These are phyloP conservation scores for Zapornia atra DNA, from an alignment of 2,113 vertebrate species.

Conservation along the genomic window DNA sequence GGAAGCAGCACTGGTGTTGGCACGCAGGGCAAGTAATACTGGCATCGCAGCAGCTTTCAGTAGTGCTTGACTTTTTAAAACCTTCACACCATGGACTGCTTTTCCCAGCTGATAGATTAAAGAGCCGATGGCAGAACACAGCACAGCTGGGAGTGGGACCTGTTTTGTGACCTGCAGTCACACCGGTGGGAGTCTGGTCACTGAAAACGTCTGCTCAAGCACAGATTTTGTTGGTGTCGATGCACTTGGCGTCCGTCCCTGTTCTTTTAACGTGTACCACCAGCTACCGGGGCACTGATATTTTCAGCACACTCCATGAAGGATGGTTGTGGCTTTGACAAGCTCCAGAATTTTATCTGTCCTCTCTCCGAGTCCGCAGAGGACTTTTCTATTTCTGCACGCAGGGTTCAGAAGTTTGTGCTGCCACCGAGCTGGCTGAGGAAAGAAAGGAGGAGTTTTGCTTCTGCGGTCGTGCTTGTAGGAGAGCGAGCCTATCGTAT, in stretches of 20 bases:
- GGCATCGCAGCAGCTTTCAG: neutral
- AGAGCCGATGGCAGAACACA: neutral
- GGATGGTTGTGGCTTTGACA: neutral
- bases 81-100: neutral
- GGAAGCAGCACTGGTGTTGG: neutral
- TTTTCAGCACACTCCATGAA: neutral
- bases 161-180: neutral
- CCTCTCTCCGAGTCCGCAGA: neutral
- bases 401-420: conserved; percentile 72
- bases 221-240: neutral
- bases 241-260: neutral
- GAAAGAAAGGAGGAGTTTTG: conserved; percentile 74
- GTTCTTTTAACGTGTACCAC: neutral
- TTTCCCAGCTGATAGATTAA: neutral
- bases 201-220: neutral
- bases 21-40: neutral
- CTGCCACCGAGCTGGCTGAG: conserved; percentile 23
- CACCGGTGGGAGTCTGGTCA: neutral
- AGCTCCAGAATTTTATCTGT: neutral
- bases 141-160: neutral
- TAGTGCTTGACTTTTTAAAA: neutral
- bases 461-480: conserved; percentile 74
- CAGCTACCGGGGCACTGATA: neutral
- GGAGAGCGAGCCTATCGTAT: conserved; percentile 80
- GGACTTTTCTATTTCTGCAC: neutral